Evolutionary conservation across 2,797 vertebrate species (phyloP).

Genomic region (Sebastes melanostomus): DNA sequence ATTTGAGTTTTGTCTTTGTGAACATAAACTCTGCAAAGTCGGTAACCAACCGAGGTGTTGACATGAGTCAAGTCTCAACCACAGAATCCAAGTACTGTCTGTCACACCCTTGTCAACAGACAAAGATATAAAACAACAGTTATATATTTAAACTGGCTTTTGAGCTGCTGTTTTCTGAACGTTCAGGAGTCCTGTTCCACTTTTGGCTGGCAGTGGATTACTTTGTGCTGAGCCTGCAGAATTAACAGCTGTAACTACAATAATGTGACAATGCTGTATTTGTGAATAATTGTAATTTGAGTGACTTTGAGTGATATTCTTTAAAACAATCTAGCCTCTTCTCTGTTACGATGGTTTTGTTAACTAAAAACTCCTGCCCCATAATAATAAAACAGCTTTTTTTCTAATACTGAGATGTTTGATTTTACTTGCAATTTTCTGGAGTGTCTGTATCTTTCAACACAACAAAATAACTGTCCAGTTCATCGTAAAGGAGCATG

Average conservation of each 20-base stretch:
- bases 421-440: neutral
- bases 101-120: neutral
- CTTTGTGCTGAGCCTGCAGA: neutral
- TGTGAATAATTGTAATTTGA: slow-evolving; percentile 10
- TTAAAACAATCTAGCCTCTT: neutral
- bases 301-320: neutral
- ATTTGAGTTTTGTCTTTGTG: no score
- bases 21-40: no score
- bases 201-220: neutral
- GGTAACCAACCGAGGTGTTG: neutral
- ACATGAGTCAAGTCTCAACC: neutral
- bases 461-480: neutral
- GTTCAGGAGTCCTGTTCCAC: neutral
- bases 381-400: slow-evolving; percentile 3
- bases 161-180: neutral
- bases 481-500: neutral
- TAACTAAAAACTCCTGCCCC: neutral
- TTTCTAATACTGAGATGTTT: neutral
- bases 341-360: neutral
- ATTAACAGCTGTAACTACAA: neutral
- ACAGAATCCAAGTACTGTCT: neutral
- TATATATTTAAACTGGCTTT: neutral
- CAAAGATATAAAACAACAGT: neutral
- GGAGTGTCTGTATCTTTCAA: neutral
- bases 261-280: slow-evolving; percentile 4